Conservation (phyloP, 2,888 invertebrate genomes). For the Tineola bisselliella region DNA sequence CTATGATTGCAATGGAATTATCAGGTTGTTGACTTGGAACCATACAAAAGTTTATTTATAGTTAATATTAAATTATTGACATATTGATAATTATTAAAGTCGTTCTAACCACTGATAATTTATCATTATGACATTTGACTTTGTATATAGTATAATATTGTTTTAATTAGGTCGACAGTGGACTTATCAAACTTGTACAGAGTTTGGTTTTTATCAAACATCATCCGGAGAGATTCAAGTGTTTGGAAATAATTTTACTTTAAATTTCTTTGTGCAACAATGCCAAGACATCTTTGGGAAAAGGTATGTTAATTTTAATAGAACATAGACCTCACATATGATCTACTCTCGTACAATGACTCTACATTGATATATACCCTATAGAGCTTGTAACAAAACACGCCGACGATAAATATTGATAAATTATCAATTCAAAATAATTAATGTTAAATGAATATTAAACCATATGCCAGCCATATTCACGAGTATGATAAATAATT, state of each 20-base stretch:
- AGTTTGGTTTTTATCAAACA: slow-evolving; percentile 95
- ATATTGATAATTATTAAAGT: neutral
- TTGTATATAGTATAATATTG: neutral
- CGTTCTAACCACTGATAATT: neutral
- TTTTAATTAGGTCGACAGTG: slow-evolving; percentile 77
- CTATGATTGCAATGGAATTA: too few relatives aligned
- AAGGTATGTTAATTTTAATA: slow-evolving; percentile 52
- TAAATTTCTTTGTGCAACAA: slow-evolving; percentile 81
- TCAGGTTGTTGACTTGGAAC: too few relatives aligned
- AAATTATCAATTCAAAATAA: too few relatives aligned
- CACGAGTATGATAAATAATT: too few relatives aligned
- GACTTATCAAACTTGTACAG: slow-evolving; percentile 95
- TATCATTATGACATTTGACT: neutral
- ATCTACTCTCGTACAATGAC: too few relatives aligned
- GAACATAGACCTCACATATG: too few relatives aligned
- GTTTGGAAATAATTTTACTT: slow-evolving; percentile 81
- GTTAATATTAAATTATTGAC: neutral
- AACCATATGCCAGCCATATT: too few relatives aligned
- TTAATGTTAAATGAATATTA: too few relatives aligned
- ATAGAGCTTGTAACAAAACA: too few relatives aligned
- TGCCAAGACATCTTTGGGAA: slow-evolving; percentile 85
- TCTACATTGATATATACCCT: too few relatives aligned
- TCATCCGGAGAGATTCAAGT: slow-evolving; percentile 72
- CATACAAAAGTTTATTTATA: too few relatives aligned
- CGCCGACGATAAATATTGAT: too few relatives aligned